phyloP scores from a whole-genome alignment of 2,113 vertebrate species.

The Myiozetetes cayanensis region DNA sequence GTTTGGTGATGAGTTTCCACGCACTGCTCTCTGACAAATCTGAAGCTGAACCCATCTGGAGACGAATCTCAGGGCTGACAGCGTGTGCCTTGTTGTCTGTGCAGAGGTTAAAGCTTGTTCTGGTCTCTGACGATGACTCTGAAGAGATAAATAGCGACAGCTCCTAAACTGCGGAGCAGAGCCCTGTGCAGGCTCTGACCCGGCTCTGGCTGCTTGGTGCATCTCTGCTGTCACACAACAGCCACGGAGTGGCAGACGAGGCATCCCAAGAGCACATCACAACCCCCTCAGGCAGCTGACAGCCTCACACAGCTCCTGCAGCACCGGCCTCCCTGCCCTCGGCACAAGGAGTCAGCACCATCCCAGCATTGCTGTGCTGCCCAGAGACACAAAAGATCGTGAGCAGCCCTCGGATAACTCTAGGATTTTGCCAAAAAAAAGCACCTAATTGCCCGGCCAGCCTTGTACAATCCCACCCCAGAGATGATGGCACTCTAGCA shows the following conservation, averaged over 20 bases:
- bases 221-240: background rate
- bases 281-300: background rate
- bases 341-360: background rate
- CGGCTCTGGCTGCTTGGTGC: background rate
- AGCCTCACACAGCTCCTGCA: background rate
- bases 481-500: rapidly evolving
- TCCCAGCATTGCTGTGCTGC: background rate
- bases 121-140: background rate
- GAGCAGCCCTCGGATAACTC: background rate
- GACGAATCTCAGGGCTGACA: background rate
- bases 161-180: background rate
- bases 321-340: background rate
- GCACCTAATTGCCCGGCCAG: background rate
- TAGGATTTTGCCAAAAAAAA: background rate
- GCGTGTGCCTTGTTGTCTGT: background rate
- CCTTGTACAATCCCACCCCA: background rate
- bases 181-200: background rate
- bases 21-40: background rate
- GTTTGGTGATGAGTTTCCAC: background rate
- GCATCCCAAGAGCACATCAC: background rate
- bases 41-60: background rate
- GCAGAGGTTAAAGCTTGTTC: background rate
- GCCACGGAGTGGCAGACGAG: slow-evolving; percentile 37
- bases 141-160: background rate
- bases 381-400: background rate